Conservation (phyloP, 2,888 invertebrate genomes). For the Drosophila kokeensis region DNA sequence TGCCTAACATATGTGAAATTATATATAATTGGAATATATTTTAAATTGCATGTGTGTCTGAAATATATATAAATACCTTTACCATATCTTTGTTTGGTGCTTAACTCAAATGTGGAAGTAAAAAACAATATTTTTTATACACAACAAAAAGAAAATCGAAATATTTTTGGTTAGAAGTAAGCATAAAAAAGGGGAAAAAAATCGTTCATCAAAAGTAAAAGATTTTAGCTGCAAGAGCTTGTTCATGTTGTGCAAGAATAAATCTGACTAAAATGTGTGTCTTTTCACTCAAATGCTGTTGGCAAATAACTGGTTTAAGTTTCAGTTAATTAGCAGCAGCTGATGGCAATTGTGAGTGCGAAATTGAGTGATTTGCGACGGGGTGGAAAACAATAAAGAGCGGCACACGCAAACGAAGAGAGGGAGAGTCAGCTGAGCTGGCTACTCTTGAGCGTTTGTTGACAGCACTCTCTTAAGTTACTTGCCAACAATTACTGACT, state of each 20-base stretch:
- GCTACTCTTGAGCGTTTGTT: constrained; percentile 40
- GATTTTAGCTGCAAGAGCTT: background rate
- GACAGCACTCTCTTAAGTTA: constrained; percentile 27
- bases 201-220: background rate
- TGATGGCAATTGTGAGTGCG: constrained; percentile 23
- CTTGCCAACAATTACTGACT: constrained; percentile 8
- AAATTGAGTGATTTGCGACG: background rate
- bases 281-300: constrained; percentile 1
- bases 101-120: no score
- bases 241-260: background rate
- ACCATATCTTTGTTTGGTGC: background rate
- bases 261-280: background rate
- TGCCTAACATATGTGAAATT: background rate
- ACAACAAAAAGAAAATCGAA: background rate
- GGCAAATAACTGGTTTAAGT: constrained; percentile 1
- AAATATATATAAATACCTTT: background rate
- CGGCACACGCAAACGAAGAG: background rate
- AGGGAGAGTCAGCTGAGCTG: background rate
- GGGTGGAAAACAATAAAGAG: background rate
- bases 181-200: background rate
- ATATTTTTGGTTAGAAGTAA: background rate
- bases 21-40: background rate
- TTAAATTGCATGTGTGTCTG: background rate
- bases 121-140: background rate
- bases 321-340: constrained; percentile 46